These are phyloP conservation scores for Morinoia aosen DNA, from an alignment of 2,888 invertebrate genomes.

Conservation along the genomic window DNA sequence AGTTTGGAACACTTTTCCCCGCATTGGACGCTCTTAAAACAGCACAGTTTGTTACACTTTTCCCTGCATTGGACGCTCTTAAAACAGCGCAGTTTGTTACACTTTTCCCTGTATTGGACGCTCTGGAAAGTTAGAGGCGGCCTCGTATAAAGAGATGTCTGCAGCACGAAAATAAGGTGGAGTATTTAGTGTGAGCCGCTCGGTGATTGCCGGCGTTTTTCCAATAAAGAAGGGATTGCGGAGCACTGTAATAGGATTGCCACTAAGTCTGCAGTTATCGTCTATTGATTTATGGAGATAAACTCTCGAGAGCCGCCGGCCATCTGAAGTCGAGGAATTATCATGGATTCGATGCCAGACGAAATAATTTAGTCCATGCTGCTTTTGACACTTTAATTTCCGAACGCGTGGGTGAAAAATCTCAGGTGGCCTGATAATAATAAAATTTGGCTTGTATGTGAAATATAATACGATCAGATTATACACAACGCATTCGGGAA, in stretches of 20 bases:
- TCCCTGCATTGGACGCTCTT: no score
- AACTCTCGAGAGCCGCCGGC: background rate
- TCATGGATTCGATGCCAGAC: background rate
- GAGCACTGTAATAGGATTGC: background rate
- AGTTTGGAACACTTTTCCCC: no score
- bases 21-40: no score
- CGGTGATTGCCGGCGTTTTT: background rate
- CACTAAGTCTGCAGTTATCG: conserved; percentile 6
- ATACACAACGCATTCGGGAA: background rate
- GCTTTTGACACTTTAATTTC: background rate
- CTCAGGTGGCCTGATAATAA: background rate
- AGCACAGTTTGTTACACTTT: no score
- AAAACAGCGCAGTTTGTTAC: no score
- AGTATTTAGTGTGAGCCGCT: background rate
- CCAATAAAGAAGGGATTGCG: conserved; percentile 9
- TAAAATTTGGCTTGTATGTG: background rate
- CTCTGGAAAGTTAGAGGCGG: background rate
- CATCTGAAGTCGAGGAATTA: background rate
- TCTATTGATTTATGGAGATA: background rate
- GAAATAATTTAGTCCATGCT: background rate
- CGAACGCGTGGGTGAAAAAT: background rate
- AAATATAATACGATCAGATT: background rate
- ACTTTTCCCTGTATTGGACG: no score
- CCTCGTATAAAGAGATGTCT: background rate
- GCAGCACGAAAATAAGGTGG: background rate